These are phyloP conservation scores for Micronycteris hirsuta DNA, from an alignment of 2,113 vertebrate genomes.

Conservation along the genomic window DNA sequence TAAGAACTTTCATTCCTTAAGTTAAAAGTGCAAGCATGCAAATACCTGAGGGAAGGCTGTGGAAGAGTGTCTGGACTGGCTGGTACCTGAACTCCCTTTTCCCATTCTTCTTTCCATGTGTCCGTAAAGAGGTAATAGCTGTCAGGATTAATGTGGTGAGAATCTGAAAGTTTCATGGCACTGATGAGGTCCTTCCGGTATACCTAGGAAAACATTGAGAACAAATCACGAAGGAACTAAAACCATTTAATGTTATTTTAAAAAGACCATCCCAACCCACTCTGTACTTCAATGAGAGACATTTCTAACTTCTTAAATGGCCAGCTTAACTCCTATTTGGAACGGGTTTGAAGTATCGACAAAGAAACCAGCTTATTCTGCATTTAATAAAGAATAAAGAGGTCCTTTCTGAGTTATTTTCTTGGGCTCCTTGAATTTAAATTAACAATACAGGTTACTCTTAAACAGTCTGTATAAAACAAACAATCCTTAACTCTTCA, in stretches of 20 bases:
- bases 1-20: background rate
- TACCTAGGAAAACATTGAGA: constrained; percentile 83
- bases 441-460: constrained; percentile 28
- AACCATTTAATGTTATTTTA: background rate
- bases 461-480: background rate
- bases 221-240: constrained; percentile 14
- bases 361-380: constrained; percentile 1
- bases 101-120: constrained; percentile 98
- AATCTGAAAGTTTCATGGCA: constrained; percentile 98
- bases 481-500: constrained; percentile 26
- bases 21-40: constrained; percentile 21
- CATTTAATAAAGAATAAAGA: constrained; percentile 40
- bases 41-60: constrained; percentile 90
- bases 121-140: constrained; percentile 95
- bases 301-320: constrained; percentile 21
- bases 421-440: constrained; percentile 42
- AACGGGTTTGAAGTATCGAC: background rate
- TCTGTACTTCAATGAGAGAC: background rate
- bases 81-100: constrained; percentile 97
- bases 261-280: background rate
- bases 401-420: constrained; percentile 24
- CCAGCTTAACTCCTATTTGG: constrained; percentile 3
- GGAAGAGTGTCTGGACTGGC: constrained; percentile 93
- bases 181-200: constrained; percentile 99
- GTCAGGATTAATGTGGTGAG: constrained; percentile 92